A percentile compares a stretch with the other conserved stretches of the same genome.
phyloP scores from a whole-genome alignment of 2,888 invertebrate species.

The Strigamia crassipes region DNA sequence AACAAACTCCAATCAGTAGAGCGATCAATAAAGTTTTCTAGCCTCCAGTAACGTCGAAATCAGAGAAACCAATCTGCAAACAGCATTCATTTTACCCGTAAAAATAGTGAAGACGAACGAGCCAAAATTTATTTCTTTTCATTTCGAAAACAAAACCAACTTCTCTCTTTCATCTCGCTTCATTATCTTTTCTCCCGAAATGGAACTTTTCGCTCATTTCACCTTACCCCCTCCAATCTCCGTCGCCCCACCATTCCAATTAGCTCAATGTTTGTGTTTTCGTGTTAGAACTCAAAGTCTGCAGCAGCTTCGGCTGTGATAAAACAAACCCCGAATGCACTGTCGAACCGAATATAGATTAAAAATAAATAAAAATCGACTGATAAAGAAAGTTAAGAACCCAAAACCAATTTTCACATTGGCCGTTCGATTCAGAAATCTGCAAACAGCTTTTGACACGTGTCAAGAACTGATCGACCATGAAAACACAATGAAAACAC shows the following conservation, averaged over 20 bases:
- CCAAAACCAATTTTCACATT: background rate
- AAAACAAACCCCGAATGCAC: background rate
- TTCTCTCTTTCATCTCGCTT: slow-evolving; percentile 4
- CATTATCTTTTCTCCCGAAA: background rate
- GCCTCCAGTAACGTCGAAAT: background rate
- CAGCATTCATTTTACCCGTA: background rate
- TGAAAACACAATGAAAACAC: background rate
- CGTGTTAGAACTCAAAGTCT: background rate
- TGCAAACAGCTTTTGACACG: background rate
- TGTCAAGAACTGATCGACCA: background rate
- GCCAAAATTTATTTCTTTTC: slow-evolving; percentile 10
- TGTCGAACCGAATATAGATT: too few species aligned
- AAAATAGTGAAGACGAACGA: background rate
- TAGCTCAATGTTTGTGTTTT: slow-evolving; percentile 3
- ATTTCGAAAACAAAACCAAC: slow-evolving; percentile 4
- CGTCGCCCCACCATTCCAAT: background rate
- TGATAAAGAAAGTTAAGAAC: background rate
- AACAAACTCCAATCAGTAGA: background rate
- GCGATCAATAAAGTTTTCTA: background rate
- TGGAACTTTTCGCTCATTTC: slow-evolving; percentile 10
- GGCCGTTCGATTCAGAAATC: background rate
- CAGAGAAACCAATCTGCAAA: slow-evolving; percentile 3
- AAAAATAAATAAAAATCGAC: background rate
- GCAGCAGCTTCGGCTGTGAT: background rate
- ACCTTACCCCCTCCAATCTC: slow-evolving; percentile 2